phyloP scores from a whole-genome alignment of 2,113 vertebrate species.

The Petroica traversi region DNA sequence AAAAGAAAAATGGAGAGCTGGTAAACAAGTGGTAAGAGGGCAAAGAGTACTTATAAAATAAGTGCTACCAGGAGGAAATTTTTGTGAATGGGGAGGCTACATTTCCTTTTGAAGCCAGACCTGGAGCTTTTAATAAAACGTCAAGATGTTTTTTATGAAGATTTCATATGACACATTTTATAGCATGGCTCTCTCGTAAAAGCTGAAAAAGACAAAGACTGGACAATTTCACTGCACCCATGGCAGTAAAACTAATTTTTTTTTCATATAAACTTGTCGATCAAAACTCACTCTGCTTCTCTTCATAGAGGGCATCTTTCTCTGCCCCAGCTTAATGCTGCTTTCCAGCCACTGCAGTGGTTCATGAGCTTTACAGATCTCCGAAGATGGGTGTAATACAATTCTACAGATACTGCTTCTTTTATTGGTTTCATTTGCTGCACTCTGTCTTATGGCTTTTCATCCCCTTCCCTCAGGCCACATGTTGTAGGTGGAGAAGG shows the following conservation, averaged over 20 bases:
- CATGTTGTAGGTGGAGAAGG: neutral
- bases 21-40: neutral
- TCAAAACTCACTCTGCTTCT: constrained; percentile 1
- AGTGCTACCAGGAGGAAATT: neutral
- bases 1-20: neutral
- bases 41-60: neutral
- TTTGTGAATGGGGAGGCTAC: neutral
- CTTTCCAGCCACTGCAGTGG: neutral
- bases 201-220: neutral
- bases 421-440: constrained; percentile 46
- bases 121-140: constrained; percentile 23
- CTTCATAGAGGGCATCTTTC: neutral
- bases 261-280: constrained; percentile 30
- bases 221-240: constrained; percentile 1
- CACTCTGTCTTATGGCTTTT: constrained; percentile 12
- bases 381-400: neutral
- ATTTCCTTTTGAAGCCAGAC: neutral
- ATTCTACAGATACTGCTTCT: constrained; percentile 14
- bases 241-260: neutral
- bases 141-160: neutral
- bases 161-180: constrained; percentile 47
- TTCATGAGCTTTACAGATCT: neutral
- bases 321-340: neutral
- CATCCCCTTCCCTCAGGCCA: constrained; percentile 35
- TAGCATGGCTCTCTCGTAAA: constrained; percentile 10